Conservation (phyloP, 1,140 invertebrate species). For the Ephestia elutella region DNA sequence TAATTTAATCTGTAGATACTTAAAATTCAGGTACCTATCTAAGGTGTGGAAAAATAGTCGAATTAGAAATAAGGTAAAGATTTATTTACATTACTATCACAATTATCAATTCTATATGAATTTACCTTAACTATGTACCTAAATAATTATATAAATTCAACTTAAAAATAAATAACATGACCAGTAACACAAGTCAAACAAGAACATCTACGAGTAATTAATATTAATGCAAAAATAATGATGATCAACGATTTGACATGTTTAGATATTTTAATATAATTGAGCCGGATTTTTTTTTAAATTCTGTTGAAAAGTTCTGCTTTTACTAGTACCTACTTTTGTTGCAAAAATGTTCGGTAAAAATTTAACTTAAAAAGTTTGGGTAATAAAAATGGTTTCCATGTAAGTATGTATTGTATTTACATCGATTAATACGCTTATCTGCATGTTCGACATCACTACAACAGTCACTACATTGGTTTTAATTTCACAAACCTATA, state of each 20-base stretch:
- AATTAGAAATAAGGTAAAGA: conserved; percentile 19
- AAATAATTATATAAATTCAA: conserved; percentile 35
- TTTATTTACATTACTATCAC: conserved; percentile 67
- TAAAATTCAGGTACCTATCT: neutral
- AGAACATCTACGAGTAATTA: conserved; percentile 27
- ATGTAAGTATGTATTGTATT: too few relatives aligned
- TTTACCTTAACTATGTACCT: conserved; percentile 21
- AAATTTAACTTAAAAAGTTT: too few relatives aligned
- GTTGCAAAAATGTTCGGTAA: too few relatives aligned
- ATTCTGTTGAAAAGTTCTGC: too few relatives aligned
- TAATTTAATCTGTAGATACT: too few relatives aligned
- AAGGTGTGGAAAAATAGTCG: neutral
- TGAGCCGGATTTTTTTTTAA: too few relatives aligned
- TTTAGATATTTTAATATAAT: neutral
- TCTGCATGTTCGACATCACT: too few relatives aligned
- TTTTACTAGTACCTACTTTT: too few relatives aligned
- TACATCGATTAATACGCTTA: too few relatives aligned
- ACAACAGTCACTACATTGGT: too few relatives aligned
- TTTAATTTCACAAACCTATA: too few relatives aligned
- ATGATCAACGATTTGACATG: conserved; percentile 7
- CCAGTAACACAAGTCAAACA: conserved; percentile 35
- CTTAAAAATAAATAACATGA: conserved; percentile 63
- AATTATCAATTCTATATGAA: conserved; percentile 26
- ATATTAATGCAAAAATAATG: neutral
- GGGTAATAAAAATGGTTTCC: neutral